Evolutionary conservation across 2,888 invertebrate species (phyloP).

Genomic region (Tanaodytes sp.): DNA sequence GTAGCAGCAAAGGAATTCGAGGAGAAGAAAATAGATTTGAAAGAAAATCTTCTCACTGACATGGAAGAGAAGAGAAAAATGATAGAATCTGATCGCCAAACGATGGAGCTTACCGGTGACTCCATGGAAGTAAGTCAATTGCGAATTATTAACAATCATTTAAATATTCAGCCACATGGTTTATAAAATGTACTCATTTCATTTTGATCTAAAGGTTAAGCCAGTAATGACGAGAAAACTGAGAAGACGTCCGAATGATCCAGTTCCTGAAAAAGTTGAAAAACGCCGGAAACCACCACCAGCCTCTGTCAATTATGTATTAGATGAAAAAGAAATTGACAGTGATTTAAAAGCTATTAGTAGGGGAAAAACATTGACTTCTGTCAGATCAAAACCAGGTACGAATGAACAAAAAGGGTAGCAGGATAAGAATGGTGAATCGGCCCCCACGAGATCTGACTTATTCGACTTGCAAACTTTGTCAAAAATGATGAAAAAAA

Average conservation of each 20-base stretch:
- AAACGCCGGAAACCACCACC: slow-evolving; percentile 89
- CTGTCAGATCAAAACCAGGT: slow-evolving; percentile 75
- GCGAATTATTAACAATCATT: too few species aligned
- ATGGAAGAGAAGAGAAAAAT: slow-evolving; percentile 93
- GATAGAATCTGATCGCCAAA: slow-evolving; percentile 90
- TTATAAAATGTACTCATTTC: too few species aligned
- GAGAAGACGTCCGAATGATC: slow-evolving; percentile 93
- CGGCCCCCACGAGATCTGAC: too few species aligned
- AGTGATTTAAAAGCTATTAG: slow-evolving; percentile 88
- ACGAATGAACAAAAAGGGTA: too few species aligned
- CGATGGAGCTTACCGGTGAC: slow-evolving; percentile 92
- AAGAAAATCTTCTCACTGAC: slow-evolving; percentile 90
- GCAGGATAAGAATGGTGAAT: too few species aligned
- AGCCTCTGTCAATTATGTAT: slow-evolving; percentile 87
- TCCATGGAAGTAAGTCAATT: slow-evolving; percentile 80
- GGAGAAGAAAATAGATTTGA: slow-evolving; percentile 92
- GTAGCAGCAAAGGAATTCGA: slow-evolving; percentile 94
- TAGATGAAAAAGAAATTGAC: slow-evolving; percentile 92
- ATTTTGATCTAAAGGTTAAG: slow-evolving; percentile 78
- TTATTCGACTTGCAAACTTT: too few species aligned
- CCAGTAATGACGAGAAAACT: slow-evolving; percentile 96
- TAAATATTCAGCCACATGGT: too few species aligned
- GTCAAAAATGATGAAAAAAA: too few species aligned
- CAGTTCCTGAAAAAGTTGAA: slow-evolving; percentile 87
- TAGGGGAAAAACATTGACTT: slow-evolving; percentile 76